phyloP scores from a whole-genome alignment of 2,113 vertebrate species.

The Apus apus region DNA sequence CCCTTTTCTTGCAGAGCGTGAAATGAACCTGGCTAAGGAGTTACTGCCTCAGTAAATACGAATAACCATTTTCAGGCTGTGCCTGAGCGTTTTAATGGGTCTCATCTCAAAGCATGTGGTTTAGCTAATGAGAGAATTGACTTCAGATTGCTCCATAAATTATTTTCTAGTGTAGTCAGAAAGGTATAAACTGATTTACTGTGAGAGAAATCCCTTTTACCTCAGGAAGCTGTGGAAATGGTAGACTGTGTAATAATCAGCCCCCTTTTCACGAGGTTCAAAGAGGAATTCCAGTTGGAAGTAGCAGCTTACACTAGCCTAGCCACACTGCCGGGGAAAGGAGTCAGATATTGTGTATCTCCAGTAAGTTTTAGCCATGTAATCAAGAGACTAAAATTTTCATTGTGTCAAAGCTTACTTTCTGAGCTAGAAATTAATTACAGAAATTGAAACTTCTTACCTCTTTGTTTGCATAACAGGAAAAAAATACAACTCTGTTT shows the following conservation, averaged over 20 bases:
- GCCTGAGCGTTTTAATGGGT: neutral
- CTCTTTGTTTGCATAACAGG: neutral
- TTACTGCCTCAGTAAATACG: neutral
- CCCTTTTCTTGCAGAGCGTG: neutral
- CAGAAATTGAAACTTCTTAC: neutral
- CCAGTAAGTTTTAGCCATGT: neutral
- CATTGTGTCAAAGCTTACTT: neutral
- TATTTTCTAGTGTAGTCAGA: constrained; percentile 15
- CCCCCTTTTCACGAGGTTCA: neutral
- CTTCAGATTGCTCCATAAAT: constrained; percentile 49
- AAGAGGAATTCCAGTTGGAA: neutral
- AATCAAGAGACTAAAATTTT: neutral
- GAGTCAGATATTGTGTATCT: neutral
- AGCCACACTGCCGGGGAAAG: neutral
- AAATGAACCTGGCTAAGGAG: neutral
- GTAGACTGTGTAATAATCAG: neutral
- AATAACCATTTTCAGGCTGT: neutral
- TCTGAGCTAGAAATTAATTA: constrained; percentile 14
- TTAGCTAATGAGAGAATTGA: constrained; percentile 21
- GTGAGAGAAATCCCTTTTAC: neutral
- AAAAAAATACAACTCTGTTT: neutral
- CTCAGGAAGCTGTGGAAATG: neutral
- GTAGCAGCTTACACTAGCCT: neutral
- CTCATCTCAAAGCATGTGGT: neutral
- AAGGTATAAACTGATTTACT: constrained; percentile 38